phyloP scores from a whole-genome alignment of 2,888 invertebrate species.

The Pyrrhosoma nymphula region DNA sequence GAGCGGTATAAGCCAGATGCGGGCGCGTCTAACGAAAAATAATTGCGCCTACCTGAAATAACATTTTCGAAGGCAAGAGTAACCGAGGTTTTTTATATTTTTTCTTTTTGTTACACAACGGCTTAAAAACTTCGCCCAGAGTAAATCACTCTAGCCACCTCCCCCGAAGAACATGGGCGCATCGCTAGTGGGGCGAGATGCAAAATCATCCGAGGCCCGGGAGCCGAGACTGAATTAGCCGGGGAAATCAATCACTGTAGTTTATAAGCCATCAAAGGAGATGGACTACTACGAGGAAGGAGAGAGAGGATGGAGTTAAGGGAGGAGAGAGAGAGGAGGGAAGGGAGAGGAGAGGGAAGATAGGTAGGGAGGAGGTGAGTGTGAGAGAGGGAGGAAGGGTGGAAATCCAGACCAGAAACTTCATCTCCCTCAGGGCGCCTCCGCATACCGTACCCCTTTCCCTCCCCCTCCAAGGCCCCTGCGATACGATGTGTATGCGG shows the following conservation, averaged over 20 bases:
- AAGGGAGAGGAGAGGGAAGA: too few species aligned
- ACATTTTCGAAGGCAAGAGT: not conserved
- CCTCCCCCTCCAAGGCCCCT: not conserved
- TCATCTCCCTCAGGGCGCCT: not conserved
- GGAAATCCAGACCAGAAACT: not conserved
- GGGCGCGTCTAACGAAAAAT: not conserved
- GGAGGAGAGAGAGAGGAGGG: not conserved
- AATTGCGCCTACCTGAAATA: not conserved
- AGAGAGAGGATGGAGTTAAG: not conserved
- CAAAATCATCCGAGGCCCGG: not conserved
- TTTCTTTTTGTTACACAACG: too few species aligned
- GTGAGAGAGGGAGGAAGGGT: not conserved
- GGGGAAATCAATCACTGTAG: slow-evolving; percentile 29
- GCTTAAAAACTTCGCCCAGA: too few species aligned
- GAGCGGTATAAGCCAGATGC: not conserved
- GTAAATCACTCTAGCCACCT: too few species aligned
- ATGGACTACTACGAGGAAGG: not conserved
- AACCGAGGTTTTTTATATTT: too few species aligned
- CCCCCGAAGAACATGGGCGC: not conserved
- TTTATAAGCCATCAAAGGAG: slow-evolving; percentile 9
- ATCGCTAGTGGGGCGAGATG: not conserved
- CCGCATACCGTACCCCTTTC: not conserved
- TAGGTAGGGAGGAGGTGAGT: not conserved
- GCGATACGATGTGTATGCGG: too few species aligned
- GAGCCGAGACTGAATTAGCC: slow-evolving; percentile 21